A percentile compares a stretch with the other conserved stretches of the same genome.
These are phyloP conservation scores for Leptinotarsa peninsularis DNA, from an alignment of 2,888 invertebrate species.

Conservation along the genomic window DNA sequence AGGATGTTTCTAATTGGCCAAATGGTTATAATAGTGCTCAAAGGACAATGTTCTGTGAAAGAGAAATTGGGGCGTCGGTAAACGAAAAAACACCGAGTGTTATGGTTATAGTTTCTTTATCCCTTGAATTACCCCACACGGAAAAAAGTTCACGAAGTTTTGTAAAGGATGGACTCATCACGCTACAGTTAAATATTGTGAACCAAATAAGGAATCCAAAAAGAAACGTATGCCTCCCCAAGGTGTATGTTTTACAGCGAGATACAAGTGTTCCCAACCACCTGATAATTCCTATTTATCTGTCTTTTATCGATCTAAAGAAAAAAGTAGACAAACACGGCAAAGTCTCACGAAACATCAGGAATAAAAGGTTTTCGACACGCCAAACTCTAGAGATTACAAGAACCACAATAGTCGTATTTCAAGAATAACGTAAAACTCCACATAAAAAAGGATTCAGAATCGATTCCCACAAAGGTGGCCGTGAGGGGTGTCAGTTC, in stretches of 20 bases:
- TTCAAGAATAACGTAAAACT: background rate
- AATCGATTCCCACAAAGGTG: background rate
- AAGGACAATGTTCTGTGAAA: no score
- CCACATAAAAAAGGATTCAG: background rate
- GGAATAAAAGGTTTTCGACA: constrained; percentile 7
- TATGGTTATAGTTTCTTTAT: no score
- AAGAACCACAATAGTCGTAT: background rate
- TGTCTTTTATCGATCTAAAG: constrained; percentile 9
- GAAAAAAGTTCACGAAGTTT: no score
- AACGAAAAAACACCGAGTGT: no score
- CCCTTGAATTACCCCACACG: no score
- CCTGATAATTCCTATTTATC: constrained; percentile 6
- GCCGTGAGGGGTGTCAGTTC: background rate
- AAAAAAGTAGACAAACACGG: constrained; percentile 19
- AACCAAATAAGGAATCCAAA: background rate
- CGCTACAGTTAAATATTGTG: no score
- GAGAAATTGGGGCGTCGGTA: no score
- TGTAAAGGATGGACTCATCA: no score
- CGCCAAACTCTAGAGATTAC: constrained; percentile 8
- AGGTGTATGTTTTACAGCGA: background rate
- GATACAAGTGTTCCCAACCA: background rate
- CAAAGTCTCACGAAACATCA: constrained; percentile 14
- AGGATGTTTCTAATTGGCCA: no score
- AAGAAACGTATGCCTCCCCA: background rate
- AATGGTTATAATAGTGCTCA: no score